Percentiles rank a stretch among this genome's conserved stretches.
phyloP scores from a whole-genome alignment of 1,140 invertebrate species.

The Drosophila sproati region DNA sequence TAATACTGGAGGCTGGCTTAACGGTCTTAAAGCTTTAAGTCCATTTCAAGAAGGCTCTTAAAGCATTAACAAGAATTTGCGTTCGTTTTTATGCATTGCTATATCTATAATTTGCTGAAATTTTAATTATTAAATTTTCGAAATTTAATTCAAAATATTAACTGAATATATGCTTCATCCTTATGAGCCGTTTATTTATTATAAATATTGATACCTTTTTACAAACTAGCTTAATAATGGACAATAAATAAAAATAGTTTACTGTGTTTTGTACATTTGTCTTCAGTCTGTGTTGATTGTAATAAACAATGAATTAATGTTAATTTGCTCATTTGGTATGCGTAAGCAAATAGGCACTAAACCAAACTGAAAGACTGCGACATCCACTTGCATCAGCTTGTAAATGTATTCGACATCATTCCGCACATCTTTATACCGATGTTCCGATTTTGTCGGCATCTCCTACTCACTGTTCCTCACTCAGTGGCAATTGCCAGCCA shows the following conservation, averaged over 20 bases:
- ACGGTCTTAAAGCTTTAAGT: not conserved
- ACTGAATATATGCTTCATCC: too few species aligned
- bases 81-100: not conserved
- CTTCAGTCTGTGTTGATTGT: not conserved
- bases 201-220: too few species aligned
- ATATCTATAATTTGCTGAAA: not conserved
- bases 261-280: not conserved
- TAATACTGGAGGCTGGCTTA: not conserved
- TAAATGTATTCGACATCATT: slow-evolving; percentile 18
- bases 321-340: slow-evolving; percentile 23
- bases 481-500: slow-evolving; percentile 15
- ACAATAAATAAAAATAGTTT: too few species aligned
- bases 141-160: too few species aligned
- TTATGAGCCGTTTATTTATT: too few species aligned
- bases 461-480: not conserved
- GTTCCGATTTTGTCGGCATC: slow-evolving; percentile 14
- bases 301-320: slow-evolving; percentile 11
- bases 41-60: not conserved
- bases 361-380: slow-evolving; percentile 3
- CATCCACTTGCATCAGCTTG: not conserved
- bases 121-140: not conserved
- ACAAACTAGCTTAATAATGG: too few species aligned
- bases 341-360: slow-evolving; percentile 17
- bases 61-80: not conserved
- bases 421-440: slow-evolving; percentile 30